These are phyloP conservation scores for Xanthia icteritia DNA, from an alignment of 2,888 invertebrate species.

Conservation along the genomic window DNA sequence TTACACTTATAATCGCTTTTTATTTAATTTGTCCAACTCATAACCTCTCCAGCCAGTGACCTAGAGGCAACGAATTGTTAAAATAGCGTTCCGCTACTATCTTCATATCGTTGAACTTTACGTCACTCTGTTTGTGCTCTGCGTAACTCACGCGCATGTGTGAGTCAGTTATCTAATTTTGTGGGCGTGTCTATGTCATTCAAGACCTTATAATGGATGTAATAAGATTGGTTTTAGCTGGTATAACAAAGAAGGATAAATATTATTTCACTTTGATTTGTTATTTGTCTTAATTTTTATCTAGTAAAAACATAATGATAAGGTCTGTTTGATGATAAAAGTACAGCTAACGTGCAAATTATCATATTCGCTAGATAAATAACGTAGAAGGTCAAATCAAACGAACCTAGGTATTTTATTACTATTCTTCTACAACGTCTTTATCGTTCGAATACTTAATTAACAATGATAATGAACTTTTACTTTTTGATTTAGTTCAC, in stretches of 20 bases:
- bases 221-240: slow-evolving; percentile 28
- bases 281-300: slow-evolving; percentile 48
- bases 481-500: neutral
- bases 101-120: slow-evolving; percentile 60
- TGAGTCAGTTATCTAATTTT: slow-evolving; percentile 56
- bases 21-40: slow-evolving; percentile 12
- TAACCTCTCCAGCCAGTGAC: slow-evolving; percentile 59
- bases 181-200: slow-evolving; percentile 33
- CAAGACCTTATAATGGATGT: slow-evolving; percentile 21
- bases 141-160: slow-evolving; percentile 46
- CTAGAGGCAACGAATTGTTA: slow-evolving; percentile 51
- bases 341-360: slow-evolving; percentile 15
- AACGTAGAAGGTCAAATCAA: slow-evolving; percentile 17
- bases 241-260: slow-evolving; percentile 16
- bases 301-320: slow-evolving; percentile 49
- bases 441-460: neutral
- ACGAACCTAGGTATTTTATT: neutral
- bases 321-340: slow-evolving; percentile 29
- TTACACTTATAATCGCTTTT: neutral
- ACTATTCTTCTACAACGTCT: neutral
- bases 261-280: slow-evolving; percentile 42
- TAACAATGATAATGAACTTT: neutral
- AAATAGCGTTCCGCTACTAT: slow-evolving; percentile 57
- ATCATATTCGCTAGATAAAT: slow-evolving; percentile 13
- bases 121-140: slow-evolving; percentile 41